phyloP scores from a whole-genome alignment of 2,888 invertebrate genomes.

The Oscheius myriophilus region DNA sequence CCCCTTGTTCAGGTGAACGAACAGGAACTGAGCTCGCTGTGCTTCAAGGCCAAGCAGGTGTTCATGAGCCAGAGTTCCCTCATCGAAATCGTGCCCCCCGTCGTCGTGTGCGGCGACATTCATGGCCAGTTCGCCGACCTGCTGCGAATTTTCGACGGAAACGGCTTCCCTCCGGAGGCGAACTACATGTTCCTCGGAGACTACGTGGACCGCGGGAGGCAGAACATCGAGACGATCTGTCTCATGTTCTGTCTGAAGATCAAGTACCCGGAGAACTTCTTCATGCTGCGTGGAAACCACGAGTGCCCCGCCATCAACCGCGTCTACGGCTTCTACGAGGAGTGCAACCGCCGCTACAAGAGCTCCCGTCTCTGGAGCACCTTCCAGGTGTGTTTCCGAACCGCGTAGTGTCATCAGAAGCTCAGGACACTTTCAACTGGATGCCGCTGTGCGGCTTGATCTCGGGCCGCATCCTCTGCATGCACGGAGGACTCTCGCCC shows the following conservation, averaged over 20 bases:
- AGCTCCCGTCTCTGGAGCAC: slow-evolving; percentile 51
- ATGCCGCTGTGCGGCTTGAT: slow-evolving; percentile 65
- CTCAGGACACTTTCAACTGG: slow-evolving; percentile 64
- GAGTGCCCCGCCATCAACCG: slow-evolving; percentile 57
- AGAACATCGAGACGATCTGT: slow-evolving; percentile 66
- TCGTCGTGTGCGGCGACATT: too few relatives aligned
- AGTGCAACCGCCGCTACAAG: slow-evolving; percentile 57
- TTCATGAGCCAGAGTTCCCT: slow-evolving; percentile 56
- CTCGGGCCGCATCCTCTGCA: too few relatives aligned
- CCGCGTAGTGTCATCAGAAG: too few relatives aligned
- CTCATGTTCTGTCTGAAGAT: slow-evolving; percentile 65
- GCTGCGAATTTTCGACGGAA: too few relatives aligned
- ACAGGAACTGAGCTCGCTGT: slow-evolving; percentile 1
- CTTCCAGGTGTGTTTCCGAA: too few relatives aligned
- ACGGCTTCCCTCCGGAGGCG: too few relatives aligned
- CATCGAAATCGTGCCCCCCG: slow-evolving; percentile 60
- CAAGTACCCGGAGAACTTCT: slow-evolving; percentile 52
- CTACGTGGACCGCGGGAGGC: slow-evolving; percentile 64
- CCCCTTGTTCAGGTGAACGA: too few relatives aligned
- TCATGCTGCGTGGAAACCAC: slow-evolving; percentile 59
- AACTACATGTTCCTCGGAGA: too few relatives aligned
- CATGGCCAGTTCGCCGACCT: too few relatives aligned
- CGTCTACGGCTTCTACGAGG: slow-evolving; percentile 62
- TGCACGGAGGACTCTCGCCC: slow-evolving; percentile 67
- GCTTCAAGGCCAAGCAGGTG: slow-evolving; percentile 49